Conservation (phyloP, 2,113 vertebrate species). For the Cisticola juncidis region DNA sequence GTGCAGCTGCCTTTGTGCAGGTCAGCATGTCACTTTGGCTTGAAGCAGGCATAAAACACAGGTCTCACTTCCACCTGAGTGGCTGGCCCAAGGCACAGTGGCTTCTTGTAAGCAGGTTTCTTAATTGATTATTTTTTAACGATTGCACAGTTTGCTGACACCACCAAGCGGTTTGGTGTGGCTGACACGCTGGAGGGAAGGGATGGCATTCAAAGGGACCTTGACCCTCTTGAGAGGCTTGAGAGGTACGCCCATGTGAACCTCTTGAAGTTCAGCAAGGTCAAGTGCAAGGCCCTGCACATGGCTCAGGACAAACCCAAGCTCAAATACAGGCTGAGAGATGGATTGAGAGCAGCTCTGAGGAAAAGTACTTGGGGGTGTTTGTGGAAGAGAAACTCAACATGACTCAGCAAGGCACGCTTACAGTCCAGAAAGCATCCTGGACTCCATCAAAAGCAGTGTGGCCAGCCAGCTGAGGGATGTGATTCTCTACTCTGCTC, state of each 20-base stretch:
- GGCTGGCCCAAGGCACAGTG: neutral
- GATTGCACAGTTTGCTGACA: fast-evolving
- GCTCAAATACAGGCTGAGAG: neutral
- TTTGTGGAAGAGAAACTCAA: neutral
- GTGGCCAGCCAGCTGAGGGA: neutral
- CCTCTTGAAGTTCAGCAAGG: neutral
- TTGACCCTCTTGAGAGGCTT: neutral
- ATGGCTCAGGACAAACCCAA: neutral
- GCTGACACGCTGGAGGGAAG: neutral
- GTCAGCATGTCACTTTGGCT: fast-evolving
- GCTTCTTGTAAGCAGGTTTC: neutral
- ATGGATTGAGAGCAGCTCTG: neutral
- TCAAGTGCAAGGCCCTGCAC: neutral
- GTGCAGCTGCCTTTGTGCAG: neutral
- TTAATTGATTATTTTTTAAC: neutral
- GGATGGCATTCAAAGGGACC: neutral
- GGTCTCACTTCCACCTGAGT: neutral
- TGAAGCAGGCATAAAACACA: neutral
- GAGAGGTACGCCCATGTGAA: neutral
- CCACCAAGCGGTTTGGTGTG: neutral
- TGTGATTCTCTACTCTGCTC: neutral
- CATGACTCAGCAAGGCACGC: neutral
- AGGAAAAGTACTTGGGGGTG: neutral
- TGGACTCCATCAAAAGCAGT: neutral
- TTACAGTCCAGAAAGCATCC: neutral